These are phyloP conservation scores for Orthosia incerta DNA, from an alignment of 2,888 invertebrate genomes.

Conservation along the genomic window DNA sequence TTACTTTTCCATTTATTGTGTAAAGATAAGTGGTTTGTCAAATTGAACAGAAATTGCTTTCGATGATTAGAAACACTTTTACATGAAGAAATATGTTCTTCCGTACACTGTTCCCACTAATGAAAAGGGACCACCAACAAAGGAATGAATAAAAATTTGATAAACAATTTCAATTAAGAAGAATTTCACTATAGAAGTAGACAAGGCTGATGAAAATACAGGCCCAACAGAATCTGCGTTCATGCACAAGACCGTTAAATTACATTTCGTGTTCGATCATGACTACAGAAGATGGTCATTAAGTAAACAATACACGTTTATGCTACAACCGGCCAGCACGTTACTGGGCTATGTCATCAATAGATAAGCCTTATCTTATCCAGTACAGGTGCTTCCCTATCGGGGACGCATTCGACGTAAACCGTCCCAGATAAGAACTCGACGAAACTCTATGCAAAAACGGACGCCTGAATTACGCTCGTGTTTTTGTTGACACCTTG, in stretches of 20 bases:
- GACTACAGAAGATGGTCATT: constrained; percentile 52
- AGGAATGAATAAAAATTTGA: neutral
- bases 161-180: neutral
- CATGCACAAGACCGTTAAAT: constrained; percentile 41
- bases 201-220: neutral
- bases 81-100: constrained; percentile 11
- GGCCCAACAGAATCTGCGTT: constrained; percentile 22
- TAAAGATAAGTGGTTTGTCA: constrained; percentile 21
- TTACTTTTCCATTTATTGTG: constrained; percentile 50
- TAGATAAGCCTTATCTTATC: constrained; percentile 81
- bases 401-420: constrained; percentile 68
- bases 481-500: constrained; percentile 57
- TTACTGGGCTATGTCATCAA: constrained; percentile 79
- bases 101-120: neutral
- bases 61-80: constrained; percentile 13
- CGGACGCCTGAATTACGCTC: constrained; percentile 39
- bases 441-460: constrained; percentile 58
- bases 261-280: constrained; percentile 50
- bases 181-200: neutral
- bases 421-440: constrained; percentile 55
- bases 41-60: constrained; percentile 34
- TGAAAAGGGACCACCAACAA: neutral
- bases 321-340: constrained; percentile 65
- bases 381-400: constrained; percentile 77
- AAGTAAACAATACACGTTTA: constrained; percentile 61